Conservation (phyloP, 2,797 vertebrate species). For the Clamator glandarius region DNA sequence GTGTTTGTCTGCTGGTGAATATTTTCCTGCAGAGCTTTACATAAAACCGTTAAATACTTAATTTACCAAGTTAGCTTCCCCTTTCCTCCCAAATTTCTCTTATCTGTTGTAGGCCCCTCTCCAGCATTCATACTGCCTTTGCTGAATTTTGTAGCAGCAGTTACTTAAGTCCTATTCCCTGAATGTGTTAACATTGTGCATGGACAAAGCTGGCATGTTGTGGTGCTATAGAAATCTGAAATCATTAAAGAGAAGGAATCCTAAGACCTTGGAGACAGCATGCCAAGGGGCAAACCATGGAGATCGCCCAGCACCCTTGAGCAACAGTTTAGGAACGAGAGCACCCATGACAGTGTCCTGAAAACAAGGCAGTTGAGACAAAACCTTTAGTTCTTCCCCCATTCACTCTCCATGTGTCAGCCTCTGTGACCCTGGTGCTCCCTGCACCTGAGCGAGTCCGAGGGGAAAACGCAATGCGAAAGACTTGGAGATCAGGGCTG, state of each 20-base stretch:
- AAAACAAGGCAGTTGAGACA: slow-evolving; percentile 58
- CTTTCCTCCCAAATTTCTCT: slow-evolving; percentile 50
- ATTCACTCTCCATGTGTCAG: not conserved
- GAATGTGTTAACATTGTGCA: not conserved
- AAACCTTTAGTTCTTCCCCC: slow-evolving; percentile 24
- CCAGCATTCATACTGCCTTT: slow-evolving; percentile 53
- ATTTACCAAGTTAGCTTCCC: slow-evolving; percentile 17
- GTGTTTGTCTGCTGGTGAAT: slow-evolving; percentile 43
- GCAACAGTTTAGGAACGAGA: not conserved
- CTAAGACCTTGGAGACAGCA: not conserved
- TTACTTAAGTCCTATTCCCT: not conserved
- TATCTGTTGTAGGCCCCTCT: slow-evolving; percentile 14
- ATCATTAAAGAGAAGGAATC: not conserved
- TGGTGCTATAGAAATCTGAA: not conserved
- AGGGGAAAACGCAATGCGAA: not conserved
- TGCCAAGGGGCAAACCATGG: not conserved
- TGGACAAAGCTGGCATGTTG: not conserved
- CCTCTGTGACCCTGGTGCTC: not conserved
- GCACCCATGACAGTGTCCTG: slow-evolving; percentile 48
- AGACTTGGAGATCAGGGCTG: not conserved
- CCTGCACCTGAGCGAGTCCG: not conserved
- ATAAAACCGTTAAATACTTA: slow-evolving; percentile 11
- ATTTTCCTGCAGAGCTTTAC: slow-evolving; percentile 26
- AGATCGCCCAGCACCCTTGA: not conserved
- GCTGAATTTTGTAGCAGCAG: slow-evolving; percentile 17